Evolutionary conservation across 2,113 vertebrate genomes (phyloP).

Genomic region (Calonectris borealis): DNA sequence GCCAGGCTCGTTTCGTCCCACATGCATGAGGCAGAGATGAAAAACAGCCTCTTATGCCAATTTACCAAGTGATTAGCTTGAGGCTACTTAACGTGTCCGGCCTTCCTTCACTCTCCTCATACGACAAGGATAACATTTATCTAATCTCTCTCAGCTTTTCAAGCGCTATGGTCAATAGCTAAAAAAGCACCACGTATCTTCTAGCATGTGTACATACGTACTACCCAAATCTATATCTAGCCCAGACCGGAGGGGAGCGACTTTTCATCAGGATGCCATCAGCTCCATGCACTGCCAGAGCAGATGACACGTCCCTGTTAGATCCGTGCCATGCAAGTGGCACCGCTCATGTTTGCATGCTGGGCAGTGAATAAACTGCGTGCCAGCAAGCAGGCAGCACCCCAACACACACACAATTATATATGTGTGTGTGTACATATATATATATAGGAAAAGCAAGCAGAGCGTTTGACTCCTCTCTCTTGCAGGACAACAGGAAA

Average conservation of each 20-base stretch:
- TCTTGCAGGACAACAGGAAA: constrained; percentile 28
- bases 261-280: background rate
- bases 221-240: background rate
- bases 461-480: background rate
- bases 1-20: background rate
- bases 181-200: background rate
- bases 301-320: background rate
- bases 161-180: background rate
- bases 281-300: background rate
- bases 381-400: background rate
- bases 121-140: constrained; percentile 8
- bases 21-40: background rate
- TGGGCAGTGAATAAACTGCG: background rate
- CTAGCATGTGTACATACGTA: background rate
- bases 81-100: constrained; percentile 15
- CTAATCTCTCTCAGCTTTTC: background rate
- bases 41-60: background rate
- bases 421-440: no score
- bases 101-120: background rate
- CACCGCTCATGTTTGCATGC: background rate
- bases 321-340: background rate
- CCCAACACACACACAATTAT: background rate
- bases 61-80: constrained; percentile 3
- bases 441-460: background rate
- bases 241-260: background rate